Conservation (phyloP, 1,140 invertebrate species). For the Metaphire vulgaris region DNA sequence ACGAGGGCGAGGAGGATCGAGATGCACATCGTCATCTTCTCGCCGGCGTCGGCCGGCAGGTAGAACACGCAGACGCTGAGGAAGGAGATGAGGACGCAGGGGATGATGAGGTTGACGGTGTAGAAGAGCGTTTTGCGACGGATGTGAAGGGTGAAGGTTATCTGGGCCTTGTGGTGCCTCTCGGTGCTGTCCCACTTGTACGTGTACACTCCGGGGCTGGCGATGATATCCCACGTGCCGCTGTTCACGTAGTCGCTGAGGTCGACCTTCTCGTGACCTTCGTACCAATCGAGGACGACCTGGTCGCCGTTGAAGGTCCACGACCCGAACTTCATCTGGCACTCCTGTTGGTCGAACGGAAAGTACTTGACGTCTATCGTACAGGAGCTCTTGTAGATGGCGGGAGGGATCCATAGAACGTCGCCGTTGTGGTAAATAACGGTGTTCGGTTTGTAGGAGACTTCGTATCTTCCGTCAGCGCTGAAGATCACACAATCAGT, state of each 20-base stretch:
- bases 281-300: constrained; percentile 77
- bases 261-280: constrained; percentile 84
- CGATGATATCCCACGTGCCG: constrained; percentile 98
- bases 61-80: constrained; percentile 97
- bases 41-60: constrained; percentile 69
- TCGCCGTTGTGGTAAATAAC: constrained; percentile 55
- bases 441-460: constrained; percentile 85
- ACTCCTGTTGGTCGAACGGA: constrained; percentile 45
- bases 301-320: constrained; percentile 98
- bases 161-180: constrained; percentile 17
- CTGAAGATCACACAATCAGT: constrained; percentile 64
- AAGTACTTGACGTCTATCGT: constrained; percentile 63
- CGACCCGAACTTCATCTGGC: constrained; percentile 89
- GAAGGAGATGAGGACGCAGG: constrained; percentile 96
- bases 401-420: constrained; percentile 94
- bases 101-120: constrained; percentile 96
- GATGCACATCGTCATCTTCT: constrained; percentile 85
- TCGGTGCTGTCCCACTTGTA: constrained; percentile 14
- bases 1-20: constrained; percentile 98
- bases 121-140: constrained; percentile 96
- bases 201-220: constrained; percentile 64
- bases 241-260: constrained; percentile 95
- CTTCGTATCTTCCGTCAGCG: constrained; percentile 52
- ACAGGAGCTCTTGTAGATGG: constrained; percentile 98
- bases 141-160: constrained; percentile 68